Conservation (phyloP, 2,888 invertebrate species). For the Lordiphosa fenestrarum region DNA sequence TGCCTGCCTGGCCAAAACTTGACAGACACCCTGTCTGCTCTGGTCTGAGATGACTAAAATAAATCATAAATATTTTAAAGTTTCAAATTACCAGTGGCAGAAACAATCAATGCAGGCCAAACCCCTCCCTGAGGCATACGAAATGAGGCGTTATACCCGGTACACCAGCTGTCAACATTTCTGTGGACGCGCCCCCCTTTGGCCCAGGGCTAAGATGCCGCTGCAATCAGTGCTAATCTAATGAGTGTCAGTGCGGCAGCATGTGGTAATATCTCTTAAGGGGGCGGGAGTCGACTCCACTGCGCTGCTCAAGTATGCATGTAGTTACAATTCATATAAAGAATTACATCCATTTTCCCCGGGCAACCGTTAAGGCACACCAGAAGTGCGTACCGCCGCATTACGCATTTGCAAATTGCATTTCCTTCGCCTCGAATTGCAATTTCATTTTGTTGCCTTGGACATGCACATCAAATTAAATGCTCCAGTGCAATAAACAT, state of each 20-base stretch:
- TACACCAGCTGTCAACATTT: conserved; percentile 66
- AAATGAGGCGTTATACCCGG: conserved; percentile 32
- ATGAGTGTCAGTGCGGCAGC: conserved; percentile 44
- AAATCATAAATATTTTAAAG: conserved; percentile 71
- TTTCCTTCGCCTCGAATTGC: conserved; percentile 48
- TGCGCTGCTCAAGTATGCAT: conserved; percentile 54
- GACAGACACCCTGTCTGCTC: conserved; percentile 11
- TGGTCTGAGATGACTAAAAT: conserved; percentile 32
- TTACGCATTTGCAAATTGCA: conserved; percentile 68
- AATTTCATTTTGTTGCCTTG: conserved; percentile 40
- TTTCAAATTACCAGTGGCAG: conserved; percentile 68
- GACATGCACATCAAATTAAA: conserved; percentile 61
- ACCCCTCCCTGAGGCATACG: conserved; percentile 8
- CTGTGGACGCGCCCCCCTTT: conserved; percentile 21
- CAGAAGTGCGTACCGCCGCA: conserved; percentile 44
- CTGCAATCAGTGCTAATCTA: conserved; percentile 63
- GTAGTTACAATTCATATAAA: conserved; percentile 58
- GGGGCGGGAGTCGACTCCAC: no score
- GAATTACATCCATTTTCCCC: conserved; percentile 26
- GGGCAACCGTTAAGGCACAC: conserved; percentile 21
- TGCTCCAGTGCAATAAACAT: conserved; percentile 63
- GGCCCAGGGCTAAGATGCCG: conserved; percentile 7
- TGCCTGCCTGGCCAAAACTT: conserved; percentile 3
- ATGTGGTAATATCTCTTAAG: conserved; percentile 27
- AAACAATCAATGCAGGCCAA: conserved; percentile 55